These are phyloP conservation scores for Nephrotoma appendiculata DNA, from an alignment of 2,888 invertebrate species.

Conservation along the genomic window DNA sequence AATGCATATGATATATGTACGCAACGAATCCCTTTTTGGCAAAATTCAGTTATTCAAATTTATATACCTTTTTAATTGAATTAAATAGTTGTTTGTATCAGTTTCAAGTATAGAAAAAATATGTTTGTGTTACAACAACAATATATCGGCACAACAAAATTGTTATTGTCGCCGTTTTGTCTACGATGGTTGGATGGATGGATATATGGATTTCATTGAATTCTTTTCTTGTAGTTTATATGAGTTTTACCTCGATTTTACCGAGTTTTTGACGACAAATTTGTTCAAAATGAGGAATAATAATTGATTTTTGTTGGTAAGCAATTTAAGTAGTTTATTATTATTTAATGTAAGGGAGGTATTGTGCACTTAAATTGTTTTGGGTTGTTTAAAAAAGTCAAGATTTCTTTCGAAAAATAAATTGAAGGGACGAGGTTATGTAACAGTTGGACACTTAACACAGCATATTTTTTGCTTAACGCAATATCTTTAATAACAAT, in stretches of 20 bases:
- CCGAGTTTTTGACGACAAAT: not conserved
- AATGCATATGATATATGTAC: not conserved
- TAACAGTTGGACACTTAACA: not conserved
- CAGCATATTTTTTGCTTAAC: not conserved
- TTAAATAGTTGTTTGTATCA: not conserved
- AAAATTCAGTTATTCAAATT: not conserved
- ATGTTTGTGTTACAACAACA: not conserved
- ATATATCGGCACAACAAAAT: not conserved
- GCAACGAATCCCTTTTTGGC: not conserved
- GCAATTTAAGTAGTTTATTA: not conserved
- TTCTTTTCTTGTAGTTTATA: not conserved
- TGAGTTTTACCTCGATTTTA: not conserved
- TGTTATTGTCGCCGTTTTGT: conserved; percentile 3
- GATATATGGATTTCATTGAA: not conserved
- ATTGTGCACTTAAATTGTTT: not conserved
- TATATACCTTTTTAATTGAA: not conserved
- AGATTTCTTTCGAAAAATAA: not conserved
- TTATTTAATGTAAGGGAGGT: not conserved
- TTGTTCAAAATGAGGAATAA: not conserved
- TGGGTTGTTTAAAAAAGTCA: not conserved
- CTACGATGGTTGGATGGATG: not conserved
- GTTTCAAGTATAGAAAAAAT: not conserved
- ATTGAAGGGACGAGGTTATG: not conserved
- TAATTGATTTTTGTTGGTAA: not conserved
- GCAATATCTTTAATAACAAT: not conserved